These are phyloP conservation scores for Lagria hirta DNA, from an alignment of 2,888 invertebrate genomes.

Conservation along the genomic window DNA sequence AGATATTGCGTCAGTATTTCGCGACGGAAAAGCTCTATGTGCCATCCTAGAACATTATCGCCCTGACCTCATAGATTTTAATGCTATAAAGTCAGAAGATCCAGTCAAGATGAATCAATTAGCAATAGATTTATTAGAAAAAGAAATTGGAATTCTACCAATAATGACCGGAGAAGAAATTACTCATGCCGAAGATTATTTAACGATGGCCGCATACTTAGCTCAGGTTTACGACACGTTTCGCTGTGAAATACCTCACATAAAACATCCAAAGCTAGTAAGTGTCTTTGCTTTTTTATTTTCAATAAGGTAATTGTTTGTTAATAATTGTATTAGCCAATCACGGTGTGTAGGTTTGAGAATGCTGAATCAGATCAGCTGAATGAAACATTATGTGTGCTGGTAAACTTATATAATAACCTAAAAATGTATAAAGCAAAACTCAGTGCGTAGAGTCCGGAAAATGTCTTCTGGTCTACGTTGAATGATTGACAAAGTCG, in stretches of 20 bases:
- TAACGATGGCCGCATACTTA: constrained; percentile 79
- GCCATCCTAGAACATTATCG: constrained; percentile 83
- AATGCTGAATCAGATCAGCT: too few relatives aligned
- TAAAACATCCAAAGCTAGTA: constrained; percentile 73
- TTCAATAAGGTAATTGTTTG: too few relatives aligned
- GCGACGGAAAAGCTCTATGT: constrained; percentile 67
- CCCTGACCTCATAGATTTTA: constrained; percentile 83
- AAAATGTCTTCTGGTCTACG: too few relatives aligned
- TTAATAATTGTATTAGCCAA: too few relatives aligned
- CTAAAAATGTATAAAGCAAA: too few relatives aligned
- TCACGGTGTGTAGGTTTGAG: too few relatives aligned
- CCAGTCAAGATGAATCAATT: constrained; percentile 71
- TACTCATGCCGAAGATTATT: constrained; percentile 69
- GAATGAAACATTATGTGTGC: too few relatives aligned
- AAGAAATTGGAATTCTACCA: constrained; percentile 71
- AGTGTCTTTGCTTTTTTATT: constrained; percentile 38
- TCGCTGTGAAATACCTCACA: constrained; percentile 86
- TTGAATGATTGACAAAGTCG: too few relatives aligned
- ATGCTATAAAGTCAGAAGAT: constrained; percentile 64
- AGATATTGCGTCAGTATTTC: constrained; percentile 71
- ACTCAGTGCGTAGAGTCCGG: too few relatives aligned
- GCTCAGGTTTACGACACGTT: constrained; percentile 88
- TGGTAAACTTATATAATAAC: too few relatives aligned
- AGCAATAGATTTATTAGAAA: constrained; percentile 84
- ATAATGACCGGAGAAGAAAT: constrained; percentile 80